A percentile compares a stretch with the other conserved stretches of the same genome.
Evolutionary conservation across 1,140 invertebrate genomes (phyloP).

Genomic region (Orchestia grillus): DNA sequence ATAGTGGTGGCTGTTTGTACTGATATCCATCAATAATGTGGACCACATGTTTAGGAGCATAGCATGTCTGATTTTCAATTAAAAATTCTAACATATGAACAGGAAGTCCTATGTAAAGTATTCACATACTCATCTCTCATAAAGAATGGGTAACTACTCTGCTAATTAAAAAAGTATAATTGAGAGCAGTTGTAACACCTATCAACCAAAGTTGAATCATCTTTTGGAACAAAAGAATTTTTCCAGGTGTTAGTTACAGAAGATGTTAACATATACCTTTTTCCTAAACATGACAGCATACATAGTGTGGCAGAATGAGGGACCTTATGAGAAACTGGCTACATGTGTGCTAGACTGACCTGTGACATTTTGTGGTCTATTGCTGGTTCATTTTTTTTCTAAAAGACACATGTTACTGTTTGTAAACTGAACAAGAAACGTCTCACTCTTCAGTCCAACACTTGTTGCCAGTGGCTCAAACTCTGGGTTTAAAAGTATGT

Average conservation of each 20-base stretch:
- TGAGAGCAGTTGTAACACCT: background rate
- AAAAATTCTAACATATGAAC: background rate
- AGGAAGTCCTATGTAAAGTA: background rate
- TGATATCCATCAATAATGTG: background rate
- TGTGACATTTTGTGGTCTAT: too few relatives aligned
- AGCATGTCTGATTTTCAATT: background rate
- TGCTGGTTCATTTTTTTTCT: too few relatives aligned
- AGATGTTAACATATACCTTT: too few relatives aligned
- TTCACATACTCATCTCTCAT: background rate
- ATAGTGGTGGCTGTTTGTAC: background rate
- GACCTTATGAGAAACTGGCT: background rate
- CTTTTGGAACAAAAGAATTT: background rate
- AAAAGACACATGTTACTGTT: too few relatives aligned
- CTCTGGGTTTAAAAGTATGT: background rate
- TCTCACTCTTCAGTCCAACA: background rate
- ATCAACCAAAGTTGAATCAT: background rate
- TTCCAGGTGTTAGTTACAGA: background rate
- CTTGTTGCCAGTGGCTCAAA: background rate
- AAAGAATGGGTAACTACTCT: too few relatives aligned
- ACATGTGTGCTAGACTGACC: too few relatives aligned
- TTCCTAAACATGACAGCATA: background rate
- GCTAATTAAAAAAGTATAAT: too few relatives aligned
- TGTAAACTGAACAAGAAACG: background rate
- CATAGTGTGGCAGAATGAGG: background rate
- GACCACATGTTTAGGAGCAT: background rate